Conservation (phyloP, 2,888 invertebrate species). For the Rhamphomyia laevipes region DNA sequence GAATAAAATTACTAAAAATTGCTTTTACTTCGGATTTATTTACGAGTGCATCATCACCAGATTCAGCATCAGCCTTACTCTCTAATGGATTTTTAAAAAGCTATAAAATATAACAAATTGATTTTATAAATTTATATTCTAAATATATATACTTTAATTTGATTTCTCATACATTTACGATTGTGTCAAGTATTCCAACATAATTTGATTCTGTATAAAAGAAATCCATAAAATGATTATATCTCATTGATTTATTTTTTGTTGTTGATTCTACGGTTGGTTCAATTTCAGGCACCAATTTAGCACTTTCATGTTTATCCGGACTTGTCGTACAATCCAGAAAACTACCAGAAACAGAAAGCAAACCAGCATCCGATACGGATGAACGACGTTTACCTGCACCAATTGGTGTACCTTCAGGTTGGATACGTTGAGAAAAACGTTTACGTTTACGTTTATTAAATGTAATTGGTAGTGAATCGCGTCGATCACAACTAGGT, state of each 20-base stretch:
- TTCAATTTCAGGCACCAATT: slow-evolving; percentile 26
- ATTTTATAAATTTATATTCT: not conserved
- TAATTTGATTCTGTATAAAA: slow-evolving; percentile 96
- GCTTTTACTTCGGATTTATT: slow-evolving; percentile 87
- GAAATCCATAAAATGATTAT: slow-evolving; percentile 59
- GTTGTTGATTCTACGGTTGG: slow-evolving; percentile 26
- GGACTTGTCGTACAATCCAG: slow-evolving; percentile 81
- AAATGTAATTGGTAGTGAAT: slow-evolving; percentile 42
- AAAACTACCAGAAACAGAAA: slow-evolving; percentile 78
- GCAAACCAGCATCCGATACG: slow-evolving; percentile 70
- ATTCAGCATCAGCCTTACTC: slow-evolving; percentile 68
- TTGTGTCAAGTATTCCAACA: slow-evolving; percentile 85
- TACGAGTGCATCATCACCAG: slow-evolving; percentile 58
- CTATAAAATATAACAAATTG: slow-evolving; percentile 40
- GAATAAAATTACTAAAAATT: slow-evolving; percentile 90
- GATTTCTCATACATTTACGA: slow-evolving; percentile 60
- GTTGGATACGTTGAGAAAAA: slow-evolving; percentile 39
- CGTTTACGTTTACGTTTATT: slow-evolving; percentile 72
- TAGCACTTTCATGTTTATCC: slow-evolving; percentile 43
- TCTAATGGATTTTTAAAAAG: slow-evolving; percentile 90
- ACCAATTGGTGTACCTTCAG: slow-evolving; percentile 35
- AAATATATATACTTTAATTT: not conserved
- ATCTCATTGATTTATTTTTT: slow-evolving; percentile 37
- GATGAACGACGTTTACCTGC: slow-evolving; percentile 68
- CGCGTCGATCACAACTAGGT: slow-evolving; percentile 41